Evolutionary conservation across 1,140 invertebrate genomes (phyloP).

Genomic region (Drosophila gunungcola): DNA sequence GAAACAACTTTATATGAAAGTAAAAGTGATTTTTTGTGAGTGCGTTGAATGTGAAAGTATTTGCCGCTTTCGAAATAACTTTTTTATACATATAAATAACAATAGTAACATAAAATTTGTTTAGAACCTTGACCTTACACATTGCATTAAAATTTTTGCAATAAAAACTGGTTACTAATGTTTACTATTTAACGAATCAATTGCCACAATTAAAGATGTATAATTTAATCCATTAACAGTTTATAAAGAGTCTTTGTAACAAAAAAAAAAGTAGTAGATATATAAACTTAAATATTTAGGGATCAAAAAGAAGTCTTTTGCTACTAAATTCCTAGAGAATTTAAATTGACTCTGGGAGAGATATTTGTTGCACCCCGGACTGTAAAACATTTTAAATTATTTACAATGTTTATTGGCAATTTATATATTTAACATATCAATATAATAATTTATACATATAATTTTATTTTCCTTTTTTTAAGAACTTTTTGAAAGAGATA

Average conservation of each 20-base stretch:
- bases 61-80: slow-evolving; percentile 6
- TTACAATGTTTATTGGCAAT: no score
- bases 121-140: background rate
- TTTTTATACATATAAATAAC: background rate
- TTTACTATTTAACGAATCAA: slow-evolving; percentile 6
- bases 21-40: slow-evolving; percentile 16
- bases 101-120: background rate
- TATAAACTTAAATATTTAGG: no score
- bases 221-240: background rate
- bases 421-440: background rate
- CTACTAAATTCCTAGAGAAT: no score
- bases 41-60: slow-evolving; percentile 6
- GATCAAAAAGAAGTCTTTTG: background rate
- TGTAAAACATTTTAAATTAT: no score
- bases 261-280: background rate
- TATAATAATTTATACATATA: no score
- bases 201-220: slow-evolving; percentile 8
- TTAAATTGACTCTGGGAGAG: no score
- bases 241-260: background rate
- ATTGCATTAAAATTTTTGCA: background rate
- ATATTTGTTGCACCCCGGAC: no score
- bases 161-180: background rate
- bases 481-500: no score
- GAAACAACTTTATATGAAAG: background rate
- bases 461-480: no score